phyloP scores from a whole-genome alignment of 2,113 vertebrate species.

The Sterna hirundo region DNA sequence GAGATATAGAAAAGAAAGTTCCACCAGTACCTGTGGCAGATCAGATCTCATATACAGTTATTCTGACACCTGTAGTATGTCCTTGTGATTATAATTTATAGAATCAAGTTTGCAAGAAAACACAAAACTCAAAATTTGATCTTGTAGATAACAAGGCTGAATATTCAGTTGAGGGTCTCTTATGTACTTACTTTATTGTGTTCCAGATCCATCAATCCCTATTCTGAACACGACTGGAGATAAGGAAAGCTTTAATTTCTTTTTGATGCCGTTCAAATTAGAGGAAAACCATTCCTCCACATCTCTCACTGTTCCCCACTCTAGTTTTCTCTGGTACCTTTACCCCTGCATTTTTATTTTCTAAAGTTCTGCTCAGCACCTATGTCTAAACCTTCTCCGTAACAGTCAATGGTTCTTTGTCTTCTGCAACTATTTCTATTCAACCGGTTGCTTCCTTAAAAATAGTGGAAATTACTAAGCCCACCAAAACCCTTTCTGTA shows the following conservation, averaged over 20 bases:
- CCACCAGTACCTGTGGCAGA: neutral
- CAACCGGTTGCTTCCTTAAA: neutral
- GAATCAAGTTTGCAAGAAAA: neutral
- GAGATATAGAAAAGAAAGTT: neutral
- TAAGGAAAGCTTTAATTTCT: neutral
- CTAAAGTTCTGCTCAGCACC: neutral
- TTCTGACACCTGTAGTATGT: neutral
- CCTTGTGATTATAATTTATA: neutral
- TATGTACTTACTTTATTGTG: neutral
- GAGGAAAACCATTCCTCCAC: neutral
- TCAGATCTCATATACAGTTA: neutral
- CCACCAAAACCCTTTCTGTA: neutral
- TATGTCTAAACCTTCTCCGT: neutral
- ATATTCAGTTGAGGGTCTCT: neutral
- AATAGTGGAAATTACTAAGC: neutral
- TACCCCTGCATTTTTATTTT: neutral
- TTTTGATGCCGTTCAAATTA: neutral
- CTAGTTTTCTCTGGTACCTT: neutral
- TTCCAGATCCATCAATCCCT: neutral
- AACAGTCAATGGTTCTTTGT: neutral
- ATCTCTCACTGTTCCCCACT: neutral
- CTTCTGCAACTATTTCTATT: neutral
- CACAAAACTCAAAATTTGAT: neutral
- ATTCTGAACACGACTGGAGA: neutral
- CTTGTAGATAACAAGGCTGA: neutral